phyloP scores from a whole-genome alignment of 2,888 invertebrate species.

The Pardosa pseudoannulata region DNA sequence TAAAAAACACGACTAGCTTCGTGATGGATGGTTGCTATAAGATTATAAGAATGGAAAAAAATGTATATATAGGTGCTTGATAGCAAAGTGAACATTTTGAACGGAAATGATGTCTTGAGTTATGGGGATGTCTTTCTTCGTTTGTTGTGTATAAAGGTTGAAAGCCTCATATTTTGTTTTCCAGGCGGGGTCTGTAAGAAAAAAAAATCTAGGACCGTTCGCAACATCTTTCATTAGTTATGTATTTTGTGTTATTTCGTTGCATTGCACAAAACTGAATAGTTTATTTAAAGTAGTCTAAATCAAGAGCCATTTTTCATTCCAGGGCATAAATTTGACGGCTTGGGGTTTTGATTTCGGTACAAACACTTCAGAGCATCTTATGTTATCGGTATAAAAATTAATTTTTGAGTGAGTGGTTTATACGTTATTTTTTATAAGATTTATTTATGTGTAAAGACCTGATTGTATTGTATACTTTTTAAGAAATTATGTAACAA shows the following conservation, averaged over 20 bases:
- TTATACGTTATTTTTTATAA: no score
- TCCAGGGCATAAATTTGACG: no score
- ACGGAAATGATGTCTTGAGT: slow-evolving; percentile 64
- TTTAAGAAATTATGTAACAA: no score
- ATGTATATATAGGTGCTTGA: slow-evolving; percentile 40
- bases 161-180: background rate
- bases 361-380: no score
- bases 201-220: background rate
- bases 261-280: no score
- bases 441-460: no score
- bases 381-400: no score
- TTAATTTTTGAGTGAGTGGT: no score
- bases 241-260: background rate
- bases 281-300: no score
- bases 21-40: slow-evolving; percentile 57
- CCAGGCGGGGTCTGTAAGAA: background rate
- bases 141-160: slow-evolving; percentile 11
- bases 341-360: no score
- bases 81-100: slow-evolving; percentile 68
- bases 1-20: slow-evolving; percentile 40
- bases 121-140: slow-evolving; percentile 57
- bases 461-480: no score
- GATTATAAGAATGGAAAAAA: slow-evolving; percentile 46
- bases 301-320: no score
- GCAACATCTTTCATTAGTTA: background rate